phyloP scores from a whole-genome alignment of 2,113 vertebrate species.

The Tragulus kanchil region DNA sequence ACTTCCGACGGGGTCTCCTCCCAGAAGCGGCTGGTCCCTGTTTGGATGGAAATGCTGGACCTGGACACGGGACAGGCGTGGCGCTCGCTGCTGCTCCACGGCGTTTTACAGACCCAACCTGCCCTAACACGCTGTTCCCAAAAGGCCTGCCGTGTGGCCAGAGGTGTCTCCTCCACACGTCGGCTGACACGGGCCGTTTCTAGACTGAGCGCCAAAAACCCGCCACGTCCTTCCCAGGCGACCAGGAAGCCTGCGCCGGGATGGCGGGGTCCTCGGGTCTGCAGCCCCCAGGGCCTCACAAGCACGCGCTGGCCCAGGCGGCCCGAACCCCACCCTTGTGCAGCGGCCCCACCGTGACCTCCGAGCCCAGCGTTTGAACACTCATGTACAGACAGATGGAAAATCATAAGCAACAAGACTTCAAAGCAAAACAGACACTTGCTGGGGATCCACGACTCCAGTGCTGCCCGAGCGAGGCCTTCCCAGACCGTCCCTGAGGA shows the following conservation, averaged over 20 bases:
- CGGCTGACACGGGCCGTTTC: not conserved
- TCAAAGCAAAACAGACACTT: not conserved
- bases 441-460: not conserved
- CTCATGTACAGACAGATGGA: not conserved
- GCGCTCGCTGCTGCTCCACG: accelerated
- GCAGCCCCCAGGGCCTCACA: no score
- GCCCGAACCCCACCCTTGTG: not conserved
- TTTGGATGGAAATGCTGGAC: accelerated
- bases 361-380: not conserved
- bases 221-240: not conserved
- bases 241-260: accelerated
- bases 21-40: not conserved
- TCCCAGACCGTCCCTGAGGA: not conserved
- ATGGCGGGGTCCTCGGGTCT: accelerated
- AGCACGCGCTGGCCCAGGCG: no score
- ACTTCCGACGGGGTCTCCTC: accelerated
- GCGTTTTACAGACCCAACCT: not conserved
- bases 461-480: not conserved
- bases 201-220: not conserved
- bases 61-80: not conserved
- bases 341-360: accelerated
- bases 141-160: accelerated
- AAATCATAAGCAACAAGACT: not conserved
- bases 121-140: accelerated
- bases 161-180: accelerated